Conservation (phyloP, 2,797 vertebrate genomes). For the Emydoidea blandingii region DNA sequence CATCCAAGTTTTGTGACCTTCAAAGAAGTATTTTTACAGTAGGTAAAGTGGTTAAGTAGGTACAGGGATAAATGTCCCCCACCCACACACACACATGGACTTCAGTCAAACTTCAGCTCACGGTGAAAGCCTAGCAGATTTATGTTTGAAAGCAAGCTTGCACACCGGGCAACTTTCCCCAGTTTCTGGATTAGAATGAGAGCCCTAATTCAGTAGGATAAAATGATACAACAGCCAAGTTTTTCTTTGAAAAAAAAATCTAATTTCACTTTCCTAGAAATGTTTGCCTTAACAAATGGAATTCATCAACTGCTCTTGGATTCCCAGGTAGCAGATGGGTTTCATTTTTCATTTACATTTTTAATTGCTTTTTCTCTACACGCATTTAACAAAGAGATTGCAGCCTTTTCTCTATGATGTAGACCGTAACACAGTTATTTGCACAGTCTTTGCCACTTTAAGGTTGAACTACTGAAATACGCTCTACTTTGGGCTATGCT, state of each 20-base stretch:
- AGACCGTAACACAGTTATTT: slow-evolving; percentile 37
- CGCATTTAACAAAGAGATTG: slow-evolving; percentile 38
- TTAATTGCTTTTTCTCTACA: slow-evolving; percentile 61
- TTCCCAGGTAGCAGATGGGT: slow-evolving; percentile 56
- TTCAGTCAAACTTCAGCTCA: neutral
- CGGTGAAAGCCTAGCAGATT: slow-evolving; percentile 10
- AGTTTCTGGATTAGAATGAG: neutral
- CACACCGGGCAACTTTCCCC: slow-evolving; percentile 24
- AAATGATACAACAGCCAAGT: slow-evolving; percentile 38
- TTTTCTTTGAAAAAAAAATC: slow-evolving; percentile 15
- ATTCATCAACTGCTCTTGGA: slow-evolving; percentile 48
- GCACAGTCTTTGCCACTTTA: slow-evolving; percentile 39
- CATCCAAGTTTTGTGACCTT: slow-evolving; percentile 15
- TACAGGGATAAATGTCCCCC: neutral
- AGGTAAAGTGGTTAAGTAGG: neutral
- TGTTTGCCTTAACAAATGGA: slow-evolving; percentile 25
- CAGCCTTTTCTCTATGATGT: slow-evolving; percentile 42
- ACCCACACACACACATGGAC: neutral
- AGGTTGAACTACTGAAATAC: slow-evolving; percentile 35
- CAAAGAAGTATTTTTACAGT: slow-evolving; percentile 21
- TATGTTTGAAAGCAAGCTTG: slow-evolving; percentile 28
- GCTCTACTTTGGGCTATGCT: slow-evolving; percentile 16
- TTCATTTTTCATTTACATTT: slow-evolving; percentile 53
- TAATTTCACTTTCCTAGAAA: slow-evolving; percentile 41
- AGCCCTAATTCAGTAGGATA: slow-evolving; percentile 19